Evolutionary conservation across 2,888 invertebrate genomes (phyloP), one percentile per base, ranked within the genome.

Genomic region (Limnephilus marmoratus): DNA sequence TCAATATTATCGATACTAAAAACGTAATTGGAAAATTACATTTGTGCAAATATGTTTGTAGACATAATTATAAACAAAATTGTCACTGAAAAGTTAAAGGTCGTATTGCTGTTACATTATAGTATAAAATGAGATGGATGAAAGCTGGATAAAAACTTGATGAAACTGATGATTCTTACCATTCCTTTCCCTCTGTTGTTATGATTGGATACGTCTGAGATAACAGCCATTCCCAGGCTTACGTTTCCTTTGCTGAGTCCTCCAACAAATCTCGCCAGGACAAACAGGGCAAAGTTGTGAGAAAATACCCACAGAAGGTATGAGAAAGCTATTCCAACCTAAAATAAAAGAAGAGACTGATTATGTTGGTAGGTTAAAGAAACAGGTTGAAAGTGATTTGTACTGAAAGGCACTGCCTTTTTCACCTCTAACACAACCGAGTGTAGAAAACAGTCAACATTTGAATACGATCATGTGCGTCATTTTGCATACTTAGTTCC

Each of bases 201-300:
- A 90, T 97, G 96, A 93, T 97, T 97, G 3, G 98, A 98, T 13
- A 98, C 98, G 96, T 99, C 99, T 0, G 99, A 98, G 81, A 99
- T 98, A 91, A 99, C 97, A 1, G 99, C 99, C 97, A 99, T 99
- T 93, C 98, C 98, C 41, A 99, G 96, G 94, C 99, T 99, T 24
- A 99, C 98, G 95, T 99, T 99, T 41, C 99, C 99, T 96, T 99
- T 99, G 95, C 99, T 99, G 37, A 99, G 96, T 0, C 99, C 99
- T 24, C 99, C 99, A 93, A 99, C 96, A 94, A 99, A 97, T 94
- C 99, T 97, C 0, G 99, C 98, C 93, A 99, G 94, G 45, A 99
- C 98, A 96, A 99, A 99, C 90, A 99, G 94, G 13, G 97, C 97
- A 95, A 99, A 99, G 94, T 98, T 98, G 93, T 96, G 97, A 0